These are phyloP conservation scores for Crocidura indochinensis DNA, from an alignment of 2,797 vertebrate species.

Conservation along the genomic window DNA sequence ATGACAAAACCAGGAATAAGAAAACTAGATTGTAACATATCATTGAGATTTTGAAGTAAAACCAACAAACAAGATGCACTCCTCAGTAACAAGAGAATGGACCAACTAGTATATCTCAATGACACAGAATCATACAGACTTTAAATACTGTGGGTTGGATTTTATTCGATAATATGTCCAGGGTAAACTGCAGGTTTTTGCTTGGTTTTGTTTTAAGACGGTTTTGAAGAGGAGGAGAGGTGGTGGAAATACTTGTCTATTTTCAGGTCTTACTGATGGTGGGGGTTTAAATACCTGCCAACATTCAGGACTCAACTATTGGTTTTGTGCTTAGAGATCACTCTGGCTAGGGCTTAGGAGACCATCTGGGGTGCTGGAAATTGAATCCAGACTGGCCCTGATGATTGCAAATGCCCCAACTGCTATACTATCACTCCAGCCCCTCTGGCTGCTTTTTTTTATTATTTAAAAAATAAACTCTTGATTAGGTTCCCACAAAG, in stretches of 20 bases:
- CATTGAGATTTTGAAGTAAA: constrained; percentile 34
- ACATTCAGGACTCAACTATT: too few relatives aligned
- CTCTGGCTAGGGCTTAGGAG: too few relatives aligned
- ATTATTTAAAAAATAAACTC: not conserved
- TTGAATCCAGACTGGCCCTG: too few relatives aligned
- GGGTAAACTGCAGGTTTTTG: not conserved
- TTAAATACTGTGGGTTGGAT: constrained; percentile 32
- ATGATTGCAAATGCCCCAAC: too few relatives aligned
- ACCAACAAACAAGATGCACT: not conserved
- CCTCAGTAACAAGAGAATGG: not conserved
- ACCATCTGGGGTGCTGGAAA: too few relatives aligned
- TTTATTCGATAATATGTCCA: constrained; percentile 30
- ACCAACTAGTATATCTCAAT: not conserved
- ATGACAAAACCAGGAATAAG: constrained; percentile 45
- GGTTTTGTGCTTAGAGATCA: too few relatives aligned
- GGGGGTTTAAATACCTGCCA: too few relatives aligned
- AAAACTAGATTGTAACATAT: not conserved
- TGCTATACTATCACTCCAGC: too few relatives aligned
- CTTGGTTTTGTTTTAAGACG: not conserved
- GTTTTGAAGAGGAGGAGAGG: not conserved
- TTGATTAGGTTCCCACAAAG: too few relatives aligned
- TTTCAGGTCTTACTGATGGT: too few relatives aligned
- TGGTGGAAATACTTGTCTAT: too few relatives aligned
- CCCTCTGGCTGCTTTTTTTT: too few relatives aligned
- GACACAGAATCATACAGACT: constrained; percentile 7